Evolutionary conservation across 1,140 invertebrate species (phyloP).

Genomic region (Sipha flava): DNA sequence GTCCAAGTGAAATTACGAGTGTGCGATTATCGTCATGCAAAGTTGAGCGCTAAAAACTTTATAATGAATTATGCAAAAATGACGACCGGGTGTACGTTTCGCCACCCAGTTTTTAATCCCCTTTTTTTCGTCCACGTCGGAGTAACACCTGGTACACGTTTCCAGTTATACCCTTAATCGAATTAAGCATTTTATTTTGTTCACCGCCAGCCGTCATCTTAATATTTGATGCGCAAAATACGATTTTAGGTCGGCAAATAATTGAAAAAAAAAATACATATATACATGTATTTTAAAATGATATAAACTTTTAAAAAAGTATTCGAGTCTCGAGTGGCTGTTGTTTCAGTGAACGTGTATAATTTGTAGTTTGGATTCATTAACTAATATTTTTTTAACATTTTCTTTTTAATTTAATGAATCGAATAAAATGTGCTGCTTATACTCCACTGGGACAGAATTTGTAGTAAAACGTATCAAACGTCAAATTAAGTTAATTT

Average conservation of each 20-base stretch:
- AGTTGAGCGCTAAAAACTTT: conserved; percentile 27
- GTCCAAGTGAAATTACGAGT: not conserved
- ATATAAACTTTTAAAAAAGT: not conserved
- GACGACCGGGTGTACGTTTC: not conserved
- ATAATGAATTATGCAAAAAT: conserved; percentile 31
- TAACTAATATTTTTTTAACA: not conserved
- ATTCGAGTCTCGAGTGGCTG: not conserved
- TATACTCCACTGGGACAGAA: not conserved
- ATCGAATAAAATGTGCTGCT: too few species aligned
- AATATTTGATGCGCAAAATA: conserved; percentile 11
- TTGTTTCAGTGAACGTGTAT: too few species aligned
- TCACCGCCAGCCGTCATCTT: not conserved
- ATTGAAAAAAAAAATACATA: not conserved
- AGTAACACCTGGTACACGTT: conserved; percentile 22
- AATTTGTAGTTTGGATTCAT: not conserved
- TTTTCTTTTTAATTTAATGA: too few species aligned
- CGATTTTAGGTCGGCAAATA: not conserved
- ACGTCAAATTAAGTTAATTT: not conserved
- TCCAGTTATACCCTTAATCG: not conserved
- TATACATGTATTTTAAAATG: not conserved
- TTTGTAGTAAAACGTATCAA: not conserved
- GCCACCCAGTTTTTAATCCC: conserved; percentile 18
- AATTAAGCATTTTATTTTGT: conserved; percentile 16
- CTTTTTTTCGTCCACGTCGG: not conserved
- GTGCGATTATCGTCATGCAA: conserved; percentile 26